Evolutionary conservation across 2,888 invertebrate genomes (phyloP), one percentile per base, ranked within the genome.

Genomic region (Gerris lacustris): DNA sequence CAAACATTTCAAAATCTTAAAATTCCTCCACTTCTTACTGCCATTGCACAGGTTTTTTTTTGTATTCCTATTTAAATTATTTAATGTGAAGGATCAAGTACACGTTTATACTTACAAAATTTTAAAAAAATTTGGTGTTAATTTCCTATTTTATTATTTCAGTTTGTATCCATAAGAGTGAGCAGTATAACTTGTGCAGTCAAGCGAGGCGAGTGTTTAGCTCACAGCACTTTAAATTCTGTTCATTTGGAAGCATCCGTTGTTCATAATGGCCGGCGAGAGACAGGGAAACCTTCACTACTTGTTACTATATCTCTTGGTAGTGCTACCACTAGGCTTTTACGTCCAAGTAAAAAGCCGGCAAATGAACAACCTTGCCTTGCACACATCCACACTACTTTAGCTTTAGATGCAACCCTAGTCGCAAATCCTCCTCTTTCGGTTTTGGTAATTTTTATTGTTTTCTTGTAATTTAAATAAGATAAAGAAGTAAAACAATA

Each of bases 151-250:
- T 55, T 73, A 70, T 71, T 72, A 73, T 78, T 79, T 63, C 80
- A 93, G 90, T 93, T 93, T 79, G 91, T 92, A 88, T 91, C 92
- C 11, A 86, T 93, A 31, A 91, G 92, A 78, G 85, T 93, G 70
- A 88, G 89, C 78, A 89, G 91, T 77, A 83, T 89, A 76, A 87
- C 86, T 6, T 47, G 84, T 86, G 78, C 82, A 87, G 71, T 82
- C 90, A 79, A 79, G 87, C 77, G 83, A 85, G 72, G 86, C 86
- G 67, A 87, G 86, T 43, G 87, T 87, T 7, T 90, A 88, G 85
- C n/a, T 82, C 88, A 89, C 77, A 87, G 87, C 5, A 87, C 87
- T 5, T 88, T 90, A 0, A 86, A 86, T 64, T 90, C 87, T 76
- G 80, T 89, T 5, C 86, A 86, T 78, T 80, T 89, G 69, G 89